Evolutionary conservation across 1,140 invertebrate species (phyloP).

Genomic region (Anastatus disparis): DNA sequence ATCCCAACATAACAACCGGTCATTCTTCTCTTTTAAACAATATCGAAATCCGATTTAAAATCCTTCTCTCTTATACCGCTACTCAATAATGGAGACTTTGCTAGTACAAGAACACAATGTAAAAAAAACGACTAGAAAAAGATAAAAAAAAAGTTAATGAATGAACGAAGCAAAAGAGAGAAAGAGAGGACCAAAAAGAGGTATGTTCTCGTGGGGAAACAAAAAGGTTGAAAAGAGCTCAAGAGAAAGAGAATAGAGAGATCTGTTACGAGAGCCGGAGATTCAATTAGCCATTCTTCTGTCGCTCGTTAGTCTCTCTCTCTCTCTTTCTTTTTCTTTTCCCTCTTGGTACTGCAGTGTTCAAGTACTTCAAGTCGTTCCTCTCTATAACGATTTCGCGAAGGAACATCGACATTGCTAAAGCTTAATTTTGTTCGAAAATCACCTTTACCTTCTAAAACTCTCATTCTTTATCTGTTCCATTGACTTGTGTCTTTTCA

Average conservation of each 20-base stretch:
- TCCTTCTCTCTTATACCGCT: neutral
- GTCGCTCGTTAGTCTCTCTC: slow-evolving; percentile 26
- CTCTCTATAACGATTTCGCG: neutral
- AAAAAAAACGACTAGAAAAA: neutral
- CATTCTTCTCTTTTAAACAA: neutral
- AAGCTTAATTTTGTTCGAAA: slow-evolving; percentile 29
- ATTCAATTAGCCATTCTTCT: slow-evolving; percentile 42
- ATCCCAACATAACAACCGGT: neutral
- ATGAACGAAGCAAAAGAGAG: neutral
- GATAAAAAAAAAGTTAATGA: neutral
- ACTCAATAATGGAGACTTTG: neutral
- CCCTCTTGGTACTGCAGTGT: no score
- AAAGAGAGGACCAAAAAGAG: neutral
- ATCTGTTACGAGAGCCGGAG: slow-evolving; percentile 19
- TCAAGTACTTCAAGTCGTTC: neutral
- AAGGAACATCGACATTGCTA: slow-evolving; percentile 2
- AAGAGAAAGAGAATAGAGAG: neutral
- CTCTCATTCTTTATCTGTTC: neutral
- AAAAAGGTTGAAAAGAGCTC: neutral
- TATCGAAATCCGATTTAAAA: slow-evolving; percentile 18
- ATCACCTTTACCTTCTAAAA: neutral
- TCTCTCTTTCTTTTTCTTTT: no score
- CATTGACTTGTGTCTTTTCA: neutral
- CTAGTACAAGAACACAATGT: neutral
- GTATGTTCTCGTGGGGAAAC: neutral